Percentiles rank a stretch among this genome's conserved stretches.
Conservation (phyloP, 2,113 vertebrate species). For the Melanerpes aurifrons region DNA sequence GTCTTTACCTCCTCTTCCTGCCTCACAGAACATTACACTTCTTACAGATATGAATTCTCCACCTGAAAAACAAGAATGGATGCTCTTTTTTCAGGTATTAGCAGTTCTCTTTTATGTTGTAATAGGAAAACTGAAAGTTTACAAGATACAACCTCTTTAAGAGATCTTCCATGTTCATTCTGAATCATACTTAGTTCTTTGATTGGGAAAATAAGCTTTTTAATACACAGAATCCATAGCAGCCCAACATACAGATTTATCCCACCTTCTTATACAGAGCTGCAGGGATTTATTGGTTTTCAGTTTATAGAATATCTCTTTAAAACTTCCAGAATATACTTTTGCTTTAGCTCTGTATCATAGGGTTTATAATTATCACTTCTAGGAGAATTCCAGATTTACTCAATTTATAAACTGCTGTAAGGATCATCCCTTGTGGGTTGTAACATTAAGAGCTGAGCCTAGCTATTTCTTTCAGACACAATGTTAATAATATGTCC, state of each 20-base stretch:
- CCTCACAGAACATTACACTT: neutral
- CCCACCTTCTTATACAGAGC: neutral
- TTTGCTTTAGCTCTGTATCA: neutral
- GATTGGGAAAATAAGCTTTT: slow-evolving; percentile 22
- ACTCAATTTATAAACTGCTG: neutral
- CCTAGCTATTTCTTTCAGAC: neutral
- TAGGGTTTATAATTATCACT: neutral
- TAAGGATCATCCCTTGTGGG: neutral
- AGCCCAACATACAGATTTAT: neutral
- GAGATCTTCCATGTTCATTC: neutral
- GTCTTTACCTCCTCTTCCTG: neutral
- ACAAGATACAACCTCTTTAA: neutral
- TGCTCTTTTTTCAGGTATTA: neutral
- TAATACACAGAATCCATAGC: neutral
- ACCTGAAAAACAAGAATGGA: neutral
- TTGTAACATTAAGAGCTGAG: neutral
- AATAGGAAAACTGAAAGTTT: neutral
- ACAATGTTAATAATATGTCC: neutral
- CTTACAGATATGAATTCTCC: neutral
- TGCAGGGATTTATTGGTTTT: neutral
- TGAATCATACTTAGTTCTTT: neutral
- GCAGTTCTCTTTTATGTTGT: neutral
- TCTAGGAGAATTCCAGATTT: neutral
- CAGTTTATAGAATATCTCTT: neutral
- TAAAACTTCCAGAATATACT: neutral